Evolutionary conservation across 2,113 vertebrate species (phyloP).

Genomic region (Phyllostomus discolor): DNA sequence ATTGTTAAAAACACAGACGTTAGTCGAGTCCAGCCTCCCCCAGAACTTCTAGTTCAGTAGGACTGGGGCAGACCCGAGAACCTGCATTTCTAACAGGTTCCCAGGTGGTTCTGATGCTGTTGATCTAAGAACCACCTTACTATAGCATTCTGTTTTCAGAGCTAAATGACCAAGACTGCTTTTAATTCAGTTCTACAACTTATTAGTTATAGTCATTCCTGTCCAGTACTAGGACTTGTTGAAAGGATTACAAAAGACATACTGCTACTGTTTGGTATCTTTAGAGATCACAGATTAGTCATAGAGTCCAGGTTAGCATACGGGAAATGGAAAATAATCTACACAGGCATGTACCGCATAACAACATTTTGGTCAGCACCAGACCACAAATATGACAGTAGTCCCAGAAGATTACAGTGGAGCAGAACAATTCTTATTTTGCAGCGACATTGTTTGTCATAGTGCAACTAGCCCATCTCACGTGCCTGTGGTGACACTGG

Average conservation of each 20-base stretch:
- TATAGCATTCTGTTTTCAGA: background rate
- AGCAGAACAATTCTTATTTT: no score
- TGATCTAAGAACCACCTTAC: background rate
- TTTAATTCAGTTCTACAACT: background rate
- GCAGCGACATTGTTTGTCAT: background rate
- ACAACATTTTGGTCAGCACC: background rate
- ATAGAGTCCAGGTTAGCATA: background rate
- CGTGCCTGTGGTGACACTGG: background rate
- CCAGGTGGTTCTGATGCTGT: background rate
- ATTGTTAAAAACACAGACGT: background rate
- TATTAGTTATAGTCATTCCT: conserved; percentile 1
- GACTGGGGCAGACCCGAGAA: background rate
- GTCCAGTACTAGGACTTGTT: background rate
- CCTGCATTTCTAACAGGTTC: background rate
- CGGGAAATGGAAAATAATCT: background rate
- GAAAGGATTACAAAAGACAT: background rate
- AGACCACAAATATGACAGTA: background rate
- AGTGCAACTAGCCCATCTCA: background rate
- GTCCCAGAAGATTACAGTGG: no score
- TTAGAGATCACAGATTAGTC: background rate
- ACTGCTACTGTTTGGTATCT: background rate
- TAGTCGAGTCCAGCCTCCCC: background rate
- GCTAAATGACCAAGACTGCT: background rate
- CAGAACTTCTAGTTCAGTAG: background rate
- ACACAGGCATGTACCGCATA: background rate